These are phyloP conservation scores for Neogobius melanostomus DNA, from an alignment of 2,113 vertebrate genomes.

Conservation along the genomic window DNA sequence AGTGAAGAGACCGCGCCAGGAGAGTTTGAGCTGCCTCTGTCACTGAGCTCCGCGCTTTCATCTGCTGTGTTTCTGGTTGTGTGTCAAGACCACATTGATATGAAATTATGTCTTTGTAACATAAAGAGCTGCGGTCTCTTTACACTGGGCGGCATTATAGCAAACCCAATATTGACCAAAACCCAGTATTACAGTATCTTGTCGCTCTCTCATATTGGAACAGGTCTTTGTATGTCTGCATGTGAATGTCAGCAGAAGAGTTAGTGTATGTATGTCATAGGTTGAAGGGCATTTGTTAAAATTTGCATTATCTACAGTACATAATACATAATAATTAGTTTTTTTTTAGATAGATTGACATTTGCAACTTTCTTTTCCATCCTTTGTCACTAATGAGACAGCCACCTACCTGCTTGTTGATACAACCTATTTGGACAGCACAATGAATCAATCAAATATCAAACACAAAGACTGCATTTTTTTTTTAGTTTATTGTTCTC, in stretches of 20 bases:
- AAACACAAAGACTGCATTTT: no score
- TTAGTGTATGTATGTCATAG: slow-evolving; percentile 7
- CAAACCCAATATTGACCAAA: slow-evolving; percentile 51
- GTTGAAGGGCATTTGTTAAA: no score
- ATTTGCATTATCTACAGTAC: no score
- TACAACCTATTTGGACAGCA: no score
- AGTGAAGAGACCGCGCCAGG: slow-evolving; percentile 39
- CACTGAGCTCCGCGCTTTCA: slow-evolving; percentile 52
- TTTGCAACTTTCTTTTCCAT: no score
- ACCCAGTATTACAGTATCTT: slow-evolving; percentile 66
- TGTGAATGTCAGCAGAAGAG: slow-evolving; percentile 69
- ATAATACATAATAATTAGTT: no score
- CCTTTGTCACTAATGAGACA: no score
- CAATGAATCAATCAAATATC: no score
- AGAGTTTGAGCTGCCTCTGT: slow-evolving; percentile 32
- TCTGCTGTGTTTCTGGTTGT: slow-evolving; percentile 61
- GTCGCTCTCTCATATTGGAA: slow-evolving; percentile 66
- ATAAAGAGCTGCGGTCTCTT: slow-evolving; percentile 57
- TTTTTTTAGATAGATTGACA: no score
- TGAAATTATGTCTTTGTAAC: slow-evolving; percentile 64
- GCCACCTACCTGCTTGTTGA: no score
- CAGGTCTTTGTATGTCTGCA: slow-evolving; percentile 55
- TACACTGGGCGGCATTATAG: slow-evolving; percentile 68
- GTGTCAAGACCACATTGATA: slow-evolving; percentile 56
- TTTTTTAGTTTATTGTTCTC: no score